Conservation (phyloP, 2,113 vertebrate genomes). For the Hippopotamus amphibius region DNA sequence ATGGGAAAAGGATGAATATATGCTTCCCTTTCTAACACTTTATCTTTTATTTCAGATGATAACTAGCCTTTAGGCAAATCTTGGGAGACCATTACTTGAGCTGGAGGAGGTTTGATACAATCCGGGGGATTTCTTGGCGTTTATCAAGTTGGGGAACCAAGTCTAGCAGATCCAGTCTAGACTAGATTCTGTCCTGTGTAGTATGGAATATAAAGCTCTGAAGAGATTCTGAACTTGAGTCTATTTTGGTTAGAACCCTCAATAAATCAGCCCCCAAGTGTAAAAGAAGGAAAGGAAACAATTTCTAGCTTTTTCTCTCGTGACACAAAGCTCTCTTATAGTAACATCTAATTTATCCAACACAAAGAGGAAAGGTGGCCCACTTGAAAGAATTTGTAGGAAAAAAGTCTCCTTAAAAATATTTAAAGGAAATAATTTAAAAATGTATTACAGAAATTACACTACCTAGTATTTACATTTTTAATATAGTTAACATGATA, state of each 20-base stretch:
- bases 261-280: neutral
- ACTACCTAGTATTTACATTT: constrained; percentile 8
- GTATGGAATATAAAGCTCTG: constrained; percentile 14
- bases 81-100: constrained; percentile 7
- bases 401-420: constrained; percentile 33
- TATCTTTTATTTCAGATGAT: neutral
- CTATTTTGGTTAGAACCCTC: constrained; percentile 16
- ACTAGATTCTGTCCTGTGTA: constrained; percentile 29
- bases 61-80: constrained; percentile 19
- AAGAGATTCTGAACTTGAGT: constrained; percentile 5
- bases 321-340: neutral
- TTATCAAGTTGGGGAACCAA: neutral
- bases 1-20: neutral
- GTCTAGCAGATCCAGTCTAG: neutral
- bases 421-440: constrained; percentile 47
- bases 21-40: neutral
- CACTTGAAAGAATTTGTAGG: neutral
- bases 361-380: neutral
- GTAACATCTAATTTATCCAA: constrained; percentile 6
- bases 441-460: constrained; percentile 12
- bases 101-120: neutral
- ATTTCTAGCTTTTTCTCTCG: constrained; percentile 1
- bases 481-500: constrained; percentile 25
- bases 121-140: neutral
- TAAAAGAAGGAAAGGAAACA: constrained; percentile 43